Percentiles rank a stretch among this genome's conserved stretches.
These are phyloP conservation scores for Hippocampus kuda DNA, from an alignment of 2,797 vertebrate species.

Conservation along the genomic window DNA sequence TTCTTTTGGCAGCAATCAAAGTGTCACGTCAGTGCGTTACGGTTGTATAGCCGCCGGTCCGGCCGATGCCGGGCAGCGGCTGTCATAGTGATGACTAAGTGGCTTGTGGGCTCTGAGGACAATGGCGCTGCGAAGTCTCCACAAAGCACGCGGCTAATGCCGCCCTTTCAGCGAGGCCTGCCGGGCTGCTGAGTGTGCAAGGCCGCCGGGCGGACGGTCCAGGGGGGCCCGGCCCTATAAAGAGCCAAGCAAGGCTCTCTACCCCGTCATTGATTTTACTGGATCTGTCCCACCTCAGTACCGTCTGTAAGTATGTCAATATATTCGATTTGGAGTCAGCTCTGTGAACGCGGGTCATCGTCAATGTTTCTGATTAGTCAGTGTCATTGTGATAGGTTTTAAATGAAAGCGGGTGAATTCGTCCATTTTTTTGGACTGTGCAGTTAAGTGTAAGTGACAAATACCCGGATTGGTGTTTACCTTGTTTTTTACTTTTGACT, in stretches of 20 bases:
- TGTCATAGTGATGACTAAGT: constrained; percentile 70
- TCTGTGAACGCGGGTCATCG: too few relatives aligned
- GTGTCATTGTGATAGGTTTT: too few relatives aligned
- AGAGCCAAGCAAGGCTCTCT: constrained; percentile 58
- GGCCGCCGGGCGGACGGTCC: constrained; percentile 48
- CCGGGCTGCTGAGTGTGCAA: constrained; percentile 80
- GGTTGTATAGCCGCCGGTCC: constrained; percentile 50
- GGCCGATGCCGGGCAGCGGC: constrained; percentile 41
- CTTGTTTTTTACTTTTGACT: not conserved
- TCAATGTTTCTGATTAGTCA: not conserved
- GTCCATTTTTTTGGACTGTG: not conserved
- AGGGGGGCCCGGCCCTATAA: constrained; percentile 72
- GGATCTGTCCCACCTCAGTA: constrained; percentile 76
- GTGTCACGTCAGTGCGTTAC: constrained; percentile 67
- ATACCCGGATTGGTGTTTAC: not conserved
- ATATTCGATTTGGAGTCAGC: constrained; percentile 16
- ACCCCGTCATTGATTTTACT: constrained; percentile 68
- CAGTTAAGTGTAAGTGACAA: not conserved
- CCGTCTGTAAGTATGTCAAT: constrained; percentile 73
- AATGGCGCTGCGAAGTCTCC: constrained; percentile 57
- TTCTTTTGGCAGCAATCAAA: constrained; percentile 63
- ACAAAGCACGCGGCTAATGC: constrained; percentile 69
- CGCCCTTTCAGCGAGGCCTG: constrained; percentile 57
- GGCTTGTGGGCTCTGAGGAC: constrained; percentile 61
- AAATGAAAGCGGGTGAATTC: not conserved